Evolutionary conservation across 2,888 invertebrate genomes (phyloP), one percentile per base, ranked within the genome.

Genomic region (Drosophila neoperkinsi): DNA sequence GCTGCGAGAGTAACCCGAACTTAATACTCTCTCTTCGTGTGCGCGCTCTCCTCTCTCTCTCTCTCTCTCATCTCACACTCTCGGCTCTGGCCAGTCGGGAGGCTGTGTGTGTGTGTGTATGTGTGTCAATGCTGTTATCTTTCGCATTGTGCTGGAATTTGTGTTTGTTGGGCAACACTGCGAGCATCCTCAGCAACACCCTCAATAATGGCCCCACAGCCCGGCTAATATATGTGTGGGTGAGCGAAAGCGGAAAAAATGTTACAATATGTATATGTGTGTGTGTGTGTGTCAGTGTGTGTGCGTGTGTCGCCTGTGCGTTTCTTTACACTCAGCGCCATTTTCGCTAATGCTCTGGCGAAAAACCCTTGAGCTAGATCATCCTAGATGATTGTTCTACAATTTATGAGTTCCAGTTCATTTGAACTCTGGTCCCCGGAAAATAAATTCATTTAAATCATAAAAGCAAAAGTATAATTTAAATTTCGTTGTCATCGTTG

Each of bases 81-180:
- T 65, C 34, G 16, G 41, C 52, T 60, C 18, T 60, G 60, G 34
- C 49, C 71, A 68, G 71, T 52, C 64, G 71, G 71, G 81, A 78
- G 64, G 72, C 80, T 80, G 71, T 68, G 59, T 46, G 41, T 7
- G 30, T 58, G 55, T 36, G 10, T 28, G 61, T 41, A 16, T 18
- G 25, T 21, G 51, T 61, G 64, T 80, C 75, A 79, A 82, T 82
- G 76, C 81, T 82, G 82, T 82, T 82, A 82, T 82, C 82, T 82
- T 72, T 78, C 64, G 73, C 76, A 79, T 88, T 88, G 82, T 87
- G 78, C 82, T 87, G 87, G 85, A 86, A 86, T 86, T 87, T 86
- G 85, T 85, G 85, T 86, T 87, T 86, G 87, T 87, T 86, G 85
- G 84, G 85, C 86, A 86, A 84, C 84, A 86, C 74, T 73, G 87